Conservation (phyloP, 2,797 vertebrate genomes). For the Columba guinea region DNA sequence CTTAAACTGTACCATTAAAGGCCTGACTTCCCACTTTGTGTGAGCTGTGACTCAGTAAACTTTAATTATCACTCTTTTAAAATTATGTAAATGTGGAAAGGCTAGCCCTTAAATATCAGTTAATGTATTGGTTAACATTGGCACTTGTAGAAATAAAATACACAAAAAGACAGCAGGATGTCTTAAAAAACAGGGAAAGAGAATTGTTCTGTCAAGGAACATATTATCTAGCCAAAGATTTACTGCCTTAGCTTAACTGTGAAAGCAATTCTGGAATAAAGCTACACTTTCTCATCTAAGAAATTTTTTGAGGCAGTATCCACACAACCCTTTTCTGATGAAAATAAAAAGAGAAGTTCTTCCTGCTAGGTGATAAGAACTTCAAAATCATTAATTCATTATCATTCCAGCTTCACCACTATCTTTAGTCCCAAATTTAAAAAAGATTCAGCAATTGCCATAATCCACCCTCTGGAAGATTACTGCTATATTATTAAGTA, state of each 20-base stretch:
- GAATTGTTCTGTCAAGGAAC: background rate
- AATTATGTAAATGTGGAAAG: background rate
- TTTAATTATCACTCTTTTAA: background rate
- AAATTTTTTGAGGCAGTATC: background rate
- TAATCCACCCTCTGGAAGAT: background rate
- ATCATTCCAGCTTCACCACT: background rate
- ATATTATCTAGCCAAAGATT: background rate
- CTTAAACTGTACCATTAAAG: background rate
- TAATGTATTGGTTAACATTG: background rate
- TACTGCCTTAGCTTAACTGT: background rate
- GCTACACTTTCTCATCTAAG: background rate
- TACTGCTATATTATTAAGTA: background rate
- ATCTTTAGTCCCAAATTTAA: background rate
- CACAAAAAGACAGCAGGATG: background rate
- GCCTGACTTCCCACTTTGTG: background rate
- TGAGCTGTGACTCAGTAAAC: background rate
- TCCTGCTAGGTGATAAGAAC: background rate
- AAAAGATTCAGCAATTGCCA: background rate
- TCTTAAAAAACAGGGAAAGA: background rate
- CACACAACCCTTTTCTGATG: background rate
- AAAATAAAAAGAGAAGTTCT: background rate
- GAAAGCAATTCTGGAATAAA: background rate
- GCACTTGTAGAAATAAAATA: background rate
- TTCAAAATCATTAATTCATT: background rate
- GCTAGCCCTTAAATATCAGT: background rate